Conservation (phyloP, 1,140 invertebrate species). For the Drosophila lacteicornis region DNA sequence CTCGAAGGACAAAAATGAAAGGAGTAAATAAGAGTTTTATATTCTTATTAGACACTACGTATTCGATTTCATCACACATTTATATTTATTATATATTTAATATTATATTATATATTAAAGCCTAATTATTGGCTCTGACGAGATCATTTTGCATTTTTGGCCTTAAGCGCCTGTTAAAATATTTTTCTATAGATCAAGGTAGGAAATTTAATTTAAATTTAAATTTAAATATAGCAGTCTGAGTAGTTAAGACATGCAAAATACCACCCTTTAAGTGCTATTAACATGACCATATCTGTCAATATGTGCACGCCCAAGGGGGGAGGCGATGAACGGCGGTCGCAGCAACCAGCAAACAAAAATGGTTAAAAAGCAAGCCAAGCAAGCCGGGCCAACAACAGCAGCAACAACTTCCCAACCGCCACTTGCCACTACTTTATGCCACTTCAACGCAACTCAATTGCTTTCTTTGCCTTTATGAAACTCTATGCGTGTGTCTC, state of each 20-base stretch:
- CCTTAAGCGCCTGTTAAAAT: too few relatives aligned
- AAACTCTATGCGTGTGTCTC: conserved; percentile 45
- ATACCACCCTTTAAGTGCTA: background rate
- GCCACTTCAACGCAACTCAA: conserved; percentile 82
- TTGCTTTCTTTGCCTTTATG: conserved; percentile 81
- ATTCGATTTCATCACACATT: too few relatives aligned
- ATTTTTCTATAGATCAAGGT: too few relatives aligned
- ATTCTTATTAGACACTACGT: too few relatives aligned
- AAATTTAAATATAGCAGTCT: too few relatives aligned
- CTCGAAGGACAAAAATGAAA: too few relatives aligned
- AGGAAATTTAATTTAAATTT: too few relatives aligned
- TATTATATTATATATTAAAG: too few relatives aligned
- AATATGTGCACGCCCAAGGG: conserved; percentile 39
- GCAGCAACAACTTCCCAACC: conserved; percentile 49
- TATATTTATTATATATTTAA: too few relatives aligned
- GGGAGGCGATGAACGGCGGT: conserved; percentile 36
- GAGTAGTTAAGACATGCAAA: background rate
- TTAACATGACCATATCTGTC: background rate
- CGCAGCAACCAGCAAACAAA: conserved; percentile 67
- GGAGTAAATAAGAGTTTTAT: too few relatives aligned
- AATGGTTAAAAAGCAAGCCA: conserved; percentile 81
- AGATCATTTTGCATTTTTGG: too few relatives aligned
- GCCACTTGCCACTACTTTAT: conserved; percentile 81
- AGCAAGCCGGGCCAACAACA: conserved; percentile 31
- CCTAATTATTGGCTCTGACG: too few relatives aligned